Percentiles rank a stretch among this genome's conserved stretches.
phyloP scores from a whole-genome alignment of 2,797 vertebrate species.

The Silurus lanzhouensis region DNA sequence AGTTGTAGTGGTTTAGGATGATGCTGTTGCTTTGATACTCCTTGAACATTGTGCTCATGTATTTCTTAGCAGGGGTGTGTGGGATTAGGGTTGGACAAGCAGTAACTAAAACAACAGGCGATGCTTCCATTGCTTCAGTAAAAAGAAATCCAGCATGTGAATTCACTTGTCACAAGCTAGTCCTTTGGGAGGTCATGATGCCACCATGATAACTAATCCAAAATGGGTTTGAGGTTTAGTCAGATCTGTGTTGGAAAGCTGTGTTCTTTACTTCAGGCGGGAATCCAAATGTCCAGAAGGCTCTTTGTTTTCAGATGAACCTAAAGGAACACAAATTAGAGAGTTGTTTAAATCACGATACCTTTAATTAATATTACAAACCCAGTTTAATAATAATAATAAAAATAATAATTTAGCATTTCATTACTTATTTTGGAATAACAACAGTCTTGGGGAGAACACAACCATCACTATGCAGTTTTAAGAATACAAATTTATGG shows the following conservation, averaged over 20 bases:
- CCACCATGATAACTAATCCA: conserved; percentile 19
- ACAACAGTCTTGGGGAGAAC: not conserved
- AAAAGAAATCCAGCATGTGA: not conserved
- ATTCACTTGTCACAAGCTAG: conserved; percentile 27
- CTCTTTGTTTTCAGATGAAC: not conserved
- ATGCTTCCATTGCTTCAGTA: conserved; percentile 53
- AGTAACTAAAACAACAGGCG: conserved; percentile 54
- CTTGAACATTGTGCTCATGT: conserved; percentile 66
- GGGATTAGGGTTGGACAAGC: conserved; percentile 49
- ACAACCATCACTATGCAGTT: not conserved
- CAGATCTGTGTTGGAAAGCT: not conserved
- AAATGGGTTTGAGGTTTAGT: not conserved
- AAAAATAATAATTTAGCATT: not conserved
- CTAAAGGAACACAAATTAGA: conserved; percentile 14
- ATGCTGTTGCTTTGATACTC: conserved; percentile 76
- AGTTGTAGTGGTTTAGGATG: conserved; percentile 83
- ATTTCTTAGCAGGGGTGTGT: conserved; percentile 46
- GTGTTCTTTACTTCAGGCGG: not conserved
- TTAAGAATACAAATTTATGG: not conserved
- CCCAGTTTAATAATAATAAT: not conserved
- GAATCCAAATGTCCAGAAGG: conserved; percentile 13
- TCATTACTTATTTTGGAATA: not conserved
- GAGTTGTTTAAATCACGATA: not conserved
- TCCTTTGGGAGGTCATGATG: conserved; percentile 49
- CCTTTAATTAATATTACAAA: not conserved